These are phyloP conservation scores for Plectrocnemia conspersa DNA, from an alignment of 1,140 invertebrate genomes.

Conservation along the genomic window DNA sequence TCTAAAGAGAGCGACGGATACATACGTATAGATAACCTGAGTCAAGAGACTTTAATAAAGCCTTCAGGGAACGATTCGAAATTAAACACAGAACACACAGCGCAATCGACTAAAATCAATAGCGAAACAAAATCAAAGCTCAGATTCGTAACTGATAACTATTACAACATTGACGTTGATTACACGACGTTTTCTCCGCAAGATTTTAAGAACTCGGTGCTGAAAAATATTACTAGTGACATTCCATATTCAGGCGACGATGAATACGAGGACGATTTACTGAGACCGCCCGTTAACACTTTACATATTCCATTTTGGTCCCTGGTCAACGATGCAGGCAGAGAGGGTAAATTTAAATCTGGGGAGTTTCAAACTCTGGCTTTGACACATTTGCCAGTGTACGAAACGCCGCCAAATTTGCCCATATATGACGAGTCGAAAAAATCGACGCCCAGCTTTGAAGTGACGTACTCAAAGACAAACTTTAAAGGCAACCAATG, in stretches of 20 bases:
- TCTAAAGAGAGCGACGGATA: conserved; percentile 13
- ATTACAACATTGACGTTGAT: conserved; percentile 23
- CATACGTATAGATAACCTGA: conserved; percentile 24
- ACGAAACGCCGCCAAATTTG: conserved; percentile 27
- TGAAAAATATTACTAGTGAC: background rate
- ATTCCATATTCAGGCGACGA: background rate
- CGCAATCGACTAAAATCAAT: conserved; percentile 1
- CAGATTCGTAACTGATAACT: conserved; percentile 22
- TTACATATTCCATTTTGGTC: conserved; percentile 13
- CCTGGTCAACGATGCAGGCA: conserved; percentile 5
- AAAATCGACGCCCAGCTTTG: conserved; percentile 16
- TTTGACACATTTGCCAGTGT: conserved; percentile 25
- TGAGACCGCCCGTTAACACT: conserved; percentile 7
- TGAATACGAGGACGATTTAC: background rate
- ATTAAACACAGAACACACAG: background rate
- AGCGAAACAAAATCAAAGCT: conserved; percentile 12
- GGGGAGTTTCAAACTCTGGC: conserved; percentile 24
- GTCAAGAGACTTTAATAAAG: too few species aligned
- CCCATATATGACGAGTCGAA: conserved; percentile 6
- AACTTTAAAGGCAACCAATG: conserved; percentile 34
- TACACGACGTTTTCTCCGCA: conserved; percentile 6
- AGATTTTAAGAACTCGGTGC: background rate
- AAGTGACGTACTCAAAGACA: conserved; percentile 27
- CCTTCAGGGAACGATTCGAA: too few species aligned
- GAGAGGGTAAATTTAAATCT: conserved; percentile 11